These are phyloP conservation scores for Misgurnus mizolepis DNA, from an alignment of 2,113 vertebrate species.

Conservation along the genomic window DNA sequence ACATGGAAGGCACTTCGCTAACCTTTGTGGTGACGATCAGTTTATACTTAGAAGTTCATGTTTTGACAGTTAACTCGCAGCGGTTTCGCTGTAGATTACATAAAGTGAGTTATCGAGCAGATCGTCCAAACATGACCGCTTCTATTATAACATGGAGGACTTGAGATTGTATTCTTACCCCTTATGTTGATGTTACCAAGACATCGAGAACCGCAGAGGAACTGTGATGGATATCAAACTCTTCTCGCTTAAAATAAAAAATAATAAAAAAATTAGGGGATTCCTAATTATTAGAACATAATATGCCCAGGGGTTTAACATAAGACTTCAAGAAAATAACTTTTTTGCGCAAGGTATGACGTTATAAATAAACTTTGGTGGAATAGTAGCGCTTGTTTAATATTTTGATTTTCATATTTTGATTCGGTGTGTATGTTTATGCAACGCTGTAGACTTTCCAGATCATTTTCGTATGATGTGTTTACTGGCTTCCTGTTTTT, in stretches of 20 bases:
- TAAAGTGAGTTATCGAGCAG: conserved; percentile 27
- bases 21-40: not conserved
- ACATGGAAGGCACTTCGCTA: conserved; percentile 6
- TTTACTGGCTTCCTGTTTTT: conserved; percentile 5
- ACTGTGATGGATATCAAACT: conserved; percentile 9
- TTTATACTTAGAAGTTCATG: conserved; percentile 2
- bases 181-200: not conserved
- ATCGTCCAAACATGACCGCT: conserved; percentile 25
- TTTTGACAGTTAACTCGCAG: conserved; percentile 23
- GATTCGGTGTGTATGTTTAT: not conserved
- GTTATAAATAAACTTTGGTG: conserved; percentile 19
- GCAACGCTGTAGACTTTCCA: conserved; percentile 1
- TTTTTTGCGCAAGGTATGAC: not conserved
- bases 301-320: conserved; percentile 19
- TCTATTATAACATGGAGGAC: conserved; percentile 15
- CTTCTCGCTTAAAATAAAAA: not conserved
- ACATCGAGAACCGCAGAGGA: not conserved
- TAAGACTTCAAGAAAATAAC: not conserved
- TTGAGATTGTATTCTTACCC: conserved; percentile 5
- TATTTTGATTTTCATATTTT: not conserved
- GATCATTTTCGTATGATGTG: conserved; percentile 4
- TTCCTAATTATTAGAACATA: conserved; percentile 19
- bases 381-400: not conserved
- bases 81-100: conserved; percentile 27
- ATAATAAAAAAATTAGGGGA: not conserved